A percentile compares a stretch with the other conserved stretches of the same genome.
These are phyloP conservation scores for Osedax frankpressi DNA, from an alignment of 2,888 invertebrate genomes.

Conservation along the genomic window DNA sequence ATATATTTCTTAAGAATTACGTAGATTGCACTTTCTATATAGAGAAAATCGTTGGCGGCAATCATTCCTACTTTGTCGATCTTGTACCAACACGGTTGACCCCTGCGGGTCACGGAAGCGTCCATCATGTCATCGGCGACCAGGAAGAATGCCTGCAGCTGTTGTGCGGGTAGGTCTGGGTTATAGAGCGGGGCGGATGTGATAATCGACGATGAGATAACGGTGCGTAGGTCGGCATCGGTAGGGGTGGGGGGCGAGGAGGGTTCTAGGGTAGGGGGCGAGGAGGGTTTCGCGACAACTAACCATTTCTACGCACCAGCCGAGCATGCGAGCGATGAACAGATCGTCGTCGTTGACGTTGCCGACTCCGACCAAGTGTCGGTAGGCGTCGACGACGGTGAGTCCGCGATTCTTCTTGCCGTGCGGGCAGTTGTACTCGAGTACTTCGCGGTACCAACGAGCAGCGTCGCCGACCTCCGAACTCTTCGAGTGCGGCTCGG, in stretches of 20 bases:
- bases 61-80: slow-evolving; percentile 45
- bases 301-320: slow-evolving; percentile 91
- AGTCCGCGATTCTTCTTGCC: slow-evolving; percentile 60
- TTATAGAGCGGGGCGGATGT: too few relatives aligned
- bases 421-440: slow-evolving; percentile 79
- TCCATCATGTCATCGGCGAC: slow-evolving; percentile 87
- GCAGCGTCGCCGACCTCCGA: slow-evolving; percentile 33
- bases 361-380: slow-evolving; percentile 43
- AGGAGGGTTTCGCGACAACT: slow-evolving; percentile 42
- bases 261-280: too few relatives aligned
- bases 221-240: too few relatives aligned
- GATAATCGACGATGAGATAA: too few relatives aligned
- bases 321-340: slow-evolving; percentile 66
- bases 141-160: slow-evolving; percentile 78
- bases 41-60: slow-evolving; percentile 72
- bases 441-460: slow-evolving; percentile 48
- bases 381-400: slow-evolving; percentile 44
- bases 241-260: too few relatives aligned
- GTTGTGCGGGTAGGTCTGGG: too few relatives aligned
- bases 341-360: slow-evolving; percentile 62
- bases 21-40: slow-evolving; percentile 67
- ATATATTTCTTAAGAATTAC: slow-evolving; percentile 68
- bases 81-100: slow-evolving; percentile 79
- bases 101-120: slow-evolving; percentile 64
- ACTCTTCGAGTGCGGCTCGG: slow-evolving; percentile 30